Evolutionary conservation across 1,140 invertebrate genomes (phyloP).

Genomic region (Homarus americanus): DNA sequence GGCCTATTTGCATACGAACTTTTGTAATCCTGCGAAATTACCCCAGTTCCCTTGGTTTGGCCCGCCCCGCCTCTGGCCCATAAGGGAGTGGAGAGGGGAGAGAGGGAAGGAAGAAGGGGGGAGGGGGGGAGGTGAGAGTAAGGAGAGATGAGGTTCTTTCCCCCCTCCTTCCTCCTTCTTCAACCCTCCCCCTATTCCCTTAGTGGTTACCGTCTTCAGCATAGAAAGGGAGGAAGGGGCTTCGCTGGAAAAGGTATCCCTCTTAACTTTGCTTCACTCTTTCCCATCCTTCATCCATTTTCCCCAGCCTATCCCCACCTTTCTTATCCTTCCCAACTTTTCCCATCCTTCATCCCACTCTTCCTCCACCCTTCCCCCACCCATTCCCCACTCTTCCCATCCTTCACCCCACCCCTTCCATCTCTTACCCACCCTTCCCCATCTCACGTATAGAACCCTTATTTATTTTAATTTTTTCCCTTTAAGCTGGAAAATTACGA

Average conservation of each 20-base stretch:
- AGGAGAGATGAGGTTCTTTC: not conserved
- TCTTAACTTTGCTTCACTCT: no score
- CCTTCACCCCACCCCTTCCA: not conserved
- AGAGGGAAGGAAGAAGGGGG: not conserved
- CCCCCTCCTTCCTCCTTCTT: constrained; percentile 3
- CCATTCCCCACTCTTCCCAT: no score
- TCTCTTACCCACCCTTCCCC: no score
- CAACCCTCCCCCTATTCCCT: no score
- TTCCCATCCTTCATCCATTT: no score
- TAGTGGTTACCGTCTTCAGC: no score
- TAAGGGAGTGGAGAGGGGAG: not conserved
- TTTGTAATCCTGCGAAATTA: constrained; percentile 70
- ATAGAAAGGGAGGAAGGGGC: no score
- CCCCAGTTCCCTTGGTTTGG: constrained; percentile 21
- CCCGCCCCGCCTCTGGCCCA: not conserved
- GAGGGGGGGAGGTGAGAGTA: not conserved
- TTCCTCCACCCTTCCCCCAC: no score
- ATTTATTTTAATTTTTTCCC: constrained; percentile 14
- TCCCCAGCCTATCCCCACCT: not conserved
- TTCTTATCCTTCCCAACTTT: not conserved
- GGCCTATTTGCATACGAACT: constrained; percentile 67
- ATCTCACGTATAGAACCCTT: constrained; percentile 2
- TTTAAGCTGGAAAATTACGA: constrained; percentile 19
- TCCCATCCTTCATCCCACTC: no score
- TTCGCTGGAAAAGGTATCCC: no score